These are phyloP conservation scores for Yponomeuta malinellus DNA, from an alignment of 2,888 invertebrate species.

Conservation along the genomic window DNA sequence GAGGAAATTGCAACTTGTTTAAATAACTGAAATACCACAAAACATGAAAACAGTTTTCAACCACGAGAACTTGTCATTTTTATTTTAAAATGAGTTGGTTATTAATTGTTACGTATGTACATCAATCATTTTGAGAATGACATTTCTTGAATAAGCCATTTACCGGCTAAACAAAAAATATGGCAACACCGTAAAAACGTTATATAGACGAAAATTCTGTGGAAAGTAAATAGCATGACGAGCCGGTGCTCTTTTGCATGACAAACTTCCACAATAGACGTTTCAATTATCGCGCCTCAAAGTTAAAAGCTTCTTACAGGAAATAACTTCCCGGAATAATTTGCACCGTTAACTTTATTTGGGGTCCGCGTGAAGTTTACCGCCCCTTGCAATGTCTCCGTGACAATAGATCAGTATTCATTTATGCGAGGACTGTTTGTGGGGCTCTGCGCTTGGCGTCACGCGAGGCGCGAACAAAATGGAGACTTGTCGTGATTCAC, in stretches of 20 bases:
- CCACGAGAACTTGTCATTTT: too few species aligned
- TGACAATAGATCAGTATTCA: neutral
- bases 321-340: neutral
- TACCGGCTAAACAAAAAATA: too few species aligned
- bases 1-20: too few species aligned
- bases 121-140: too few species aligned
- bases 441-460: neutral
- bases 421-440: neutral
- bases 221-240: neutral
- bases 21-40: too few species aligned
- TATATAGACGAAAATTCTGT: too few species aligned
- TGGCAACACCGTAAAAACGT: too few species aligned
- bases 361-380: neutral
- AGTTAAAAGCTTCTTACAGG: neutral
- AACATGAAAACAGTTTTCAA: too few species aligned
- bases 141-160: too few species aligned
- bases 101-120: too few species aligned
- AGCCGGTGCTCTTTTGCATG: neutral
- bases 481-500: neutral
- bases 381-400: neutral
- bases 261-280: neutral
- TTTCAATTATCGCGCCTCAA: neutral
- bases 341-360: neutral
- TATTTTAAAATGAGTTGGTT: too few species aligned
- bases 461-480: neutral